Evolutionary conservation across 2,888 invertebrate genomes (phyloP).

Genomic region (Corbicula japonica): DNA sequence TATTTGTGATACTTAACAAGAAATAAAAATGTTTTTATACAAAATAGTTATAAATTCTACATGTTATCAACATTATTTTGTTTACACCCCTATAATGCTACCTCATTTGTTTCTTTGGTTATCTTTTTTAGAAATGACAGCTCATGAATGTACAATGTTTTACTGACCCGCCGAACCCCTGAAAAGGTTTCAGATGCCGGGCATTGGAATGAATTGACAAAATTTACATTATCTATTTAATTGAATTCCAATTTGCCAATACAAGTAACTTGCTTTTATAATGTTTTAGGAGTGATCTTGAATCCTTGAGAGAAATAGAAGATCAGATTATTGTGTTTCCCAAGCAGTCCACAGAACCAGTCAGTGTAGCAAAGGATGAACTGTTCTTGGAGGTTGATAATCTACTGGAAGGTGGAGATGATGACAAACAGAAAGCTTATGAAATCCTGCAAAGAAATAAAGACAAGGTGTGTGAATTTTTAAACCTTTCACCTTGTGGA

Average conservation of each 20-base stretch:
- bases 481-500: no score
- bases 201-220: no score
- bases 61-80: no score
- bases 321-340: conserved; percentile 39
- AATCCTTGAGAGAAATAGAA: conserved; percentile 57
- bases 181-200: no score
- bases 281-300: conserved; percentile 62
- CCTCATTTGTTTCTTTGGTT: no score
- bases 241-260: neutral
- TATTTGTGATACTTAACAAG: no score
- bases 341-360: conserved; percentile 14
- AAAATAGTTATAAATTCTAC: no score
- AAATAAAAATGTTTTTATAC: no score
- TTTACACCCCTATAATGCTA: no score
- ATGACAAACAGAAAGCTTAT: conserved; percentile 84
- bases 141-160: no score
- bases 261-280: neutral
- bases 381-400: conserved; percentile 82
- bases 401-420: conserved; percentile 84
- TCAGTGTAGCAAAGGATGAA: conserved; percentile 27
- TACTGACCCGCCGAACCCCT: no score
- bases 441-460: conserved; percentile 80
- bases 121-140: no score
- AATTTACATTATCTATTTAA: neutral
- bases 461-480: conserved; percentile 77